A percentile compares a stretch with the other conserved stretches of the same genome.
Evolutionary conservation across 2,888 invertebrate genomes (phyloP).

Genomic region (Acronicta alni): DNA sequence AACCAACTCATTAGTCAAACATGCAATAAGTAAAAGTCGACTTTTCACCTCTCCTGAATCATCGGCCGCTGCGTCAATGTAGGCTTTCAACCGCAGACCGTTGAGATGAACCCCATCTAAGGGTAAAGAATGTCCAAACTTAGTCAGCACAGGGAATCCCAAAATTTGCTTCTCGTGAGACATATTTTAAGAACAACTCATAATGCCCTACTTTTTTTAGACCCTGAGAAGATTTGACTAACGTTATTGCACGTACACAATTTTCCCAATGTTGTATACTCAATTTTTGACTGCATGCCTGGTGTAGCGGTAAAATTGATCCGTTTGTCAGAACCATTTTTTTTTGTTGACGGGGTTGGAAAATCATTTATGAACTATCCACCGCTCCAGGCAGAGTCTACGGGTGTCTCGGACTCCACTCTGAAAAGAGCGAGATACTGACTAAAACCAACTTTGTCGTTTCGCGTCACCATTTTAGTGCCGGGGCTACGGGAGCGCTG

Average conservation of each 20-base stretch:
- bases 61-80: conserved; percentile 44
- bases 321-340: too few relatives aligned
- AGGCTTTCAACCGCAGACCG: conserved; percentile 43
- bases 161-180: conserved; percentile 27
- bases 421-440: too few relatives aligned
- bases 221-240: conserved; percentile 26
- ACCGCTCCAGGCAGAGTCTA: too few relatives aligned
- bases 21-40: conserved; percentile 51
- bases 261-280: conserved; percentile 27
- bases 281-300: conserved; percentile 17
- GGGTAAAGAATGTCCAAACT: conserved; percentile 44
- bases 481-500: too few relatives aligned
- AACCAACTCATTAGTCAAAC: conserved; percentile 44
- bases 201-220: conserved; percentile 25
- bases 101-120: conserved; percentile 20
- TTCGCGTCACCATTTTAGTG: too few relatives aligned
- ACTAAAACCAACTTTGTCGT: too few relatives aligned
- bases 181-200: conserved; percentile 51
- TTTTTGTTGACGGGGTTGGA: too few relatives aligned
- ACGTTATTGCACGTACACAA: conserved; percentile 33
- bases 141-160: conserved; percentile 55
- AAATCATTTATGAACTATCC: too few relatives aligned
- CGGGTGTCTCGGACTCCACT: too few relatives aligned
- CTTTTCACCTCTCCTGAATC: conserved; percentile 45
- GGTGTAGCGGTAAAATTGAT: too few relatives aligned